Conservation (phyloP, 2,113 vertebrate genomes). For the Eurystomus gularis region DNA sequence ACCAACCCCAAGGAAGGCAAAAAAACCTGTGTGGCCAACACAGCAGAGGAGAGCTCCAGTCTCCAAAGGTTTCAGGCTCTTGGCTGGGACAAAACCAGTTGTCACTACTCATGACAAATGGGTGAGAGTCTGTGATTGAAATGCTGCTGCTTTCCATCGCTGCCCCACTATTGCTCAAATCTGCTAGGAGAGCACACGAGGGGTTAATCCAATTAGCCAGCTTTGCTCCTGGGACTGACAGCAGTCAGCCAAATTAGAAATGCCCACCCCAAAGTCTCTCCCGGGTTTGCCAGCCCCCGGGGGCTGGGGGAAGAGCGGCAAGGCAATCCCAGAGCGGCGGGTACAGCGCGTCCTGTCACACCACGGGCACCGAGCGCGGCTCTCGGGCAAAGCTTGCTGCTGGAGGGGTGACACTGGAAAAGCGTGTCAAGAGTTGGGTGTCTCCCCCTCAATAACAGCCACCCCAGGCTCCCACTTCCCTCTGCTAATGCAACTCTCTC, state of each 20-base stretch:
- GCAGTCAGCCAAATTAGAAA: constrained; percentile 45
- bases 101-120: not conserved
- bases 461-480: not conserved
- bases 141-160: not conserved
- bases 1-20: not conserved
- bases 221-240: not conserved
- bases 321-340: not conserved
- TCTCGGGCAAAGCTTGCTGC: not conserved
- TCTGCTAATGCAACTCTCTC: not conserved
- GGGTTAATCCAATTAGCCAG: constrained; percentile 32
- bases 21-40: not conserved
- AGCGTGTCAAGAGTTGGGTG: not conserved
- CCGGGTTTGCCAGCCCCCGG: not conserved
- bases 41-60: not conserved
- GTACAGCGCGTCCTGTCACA: not conserved
- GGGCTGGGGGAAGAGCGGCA: not conserved
- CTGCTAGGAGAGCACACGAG: not conserved
- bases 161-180: not conserved
- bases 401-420: not conserved
- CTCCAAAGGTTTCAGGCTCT: not conserved
- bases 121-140: not conserved
- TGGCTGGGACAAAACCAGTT: not conserved
- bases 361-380: fast-evolving
- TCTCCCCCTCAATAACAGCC: fast-evolving
- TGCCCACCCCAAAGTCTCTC: not conserved